phyloP scores from a whole-genome alignment of 2,888 invertebrate genomes.

The Taphrorychus bicolor region DNA sequence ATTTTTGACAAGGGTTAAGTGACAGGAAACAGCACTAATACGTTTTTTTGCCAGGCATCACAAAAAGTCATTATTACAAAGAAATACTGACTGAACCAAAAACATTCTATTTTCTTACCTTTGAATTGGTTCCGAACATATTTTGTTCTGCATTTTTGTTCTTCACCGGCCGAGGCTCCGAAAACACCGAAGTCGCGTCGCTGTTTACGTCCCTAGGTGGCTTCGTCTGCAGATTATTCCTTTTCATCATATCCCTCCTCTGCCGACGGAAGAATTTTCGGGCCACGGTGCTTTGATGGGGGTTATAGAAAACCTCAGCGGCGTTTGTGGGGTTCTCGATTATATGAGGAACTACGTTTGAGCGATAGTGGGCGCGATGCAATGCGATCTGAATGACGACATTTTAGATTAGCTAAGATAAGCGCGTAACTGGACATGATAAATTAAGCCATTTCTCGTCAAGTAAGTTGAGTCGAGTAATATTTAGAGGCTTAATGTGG shows the following conservation, averaged over 20 bases:
- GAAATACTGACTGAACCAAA: neutral
- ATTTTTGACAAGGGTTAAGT: too few species aligned
- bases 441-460: too few species aligned
- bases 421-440: too few species aligned
- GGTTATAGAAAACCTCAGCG: conserved; percentile 88
- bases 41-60: neutral
- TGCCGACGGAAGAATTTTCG: conserved; percentile 92
- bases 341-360: conserved; percentile 62
- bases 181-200: conserved; percentile 61
- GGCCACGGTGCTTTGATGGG: conserved; percentile 92
- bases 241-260: conserved; percentile 72
- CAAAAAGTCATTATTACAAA: neutral
- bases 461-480: too few species aligned
- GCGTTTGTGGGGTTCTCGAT: conserved; percentile 66
- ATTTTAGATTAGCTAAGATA: neutral
- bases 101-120: conserved; percentile 61
- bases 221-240: conserved; percentile 69
- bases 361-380: conserved; percentile 70
- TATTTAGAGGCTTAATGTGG: too few species aligned
- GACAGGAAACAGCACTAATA: too few species aligned
- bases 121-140: conserved; percentile 74
- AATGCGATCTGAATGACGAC: conserved; percentile 26
- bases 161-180: conserved; percentile 42
- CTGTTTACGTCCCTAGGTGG: conserved; percentile 62
- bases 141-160: conserved; percentile 62